Percentiles rank a stretch among this genome's conserved stretches.
These are phyloP conservation scores for Sinodicranocentrus sp. DNA, from an alignment of 2,888 invertebrate species.

Conservation along the genomic window DNA sequence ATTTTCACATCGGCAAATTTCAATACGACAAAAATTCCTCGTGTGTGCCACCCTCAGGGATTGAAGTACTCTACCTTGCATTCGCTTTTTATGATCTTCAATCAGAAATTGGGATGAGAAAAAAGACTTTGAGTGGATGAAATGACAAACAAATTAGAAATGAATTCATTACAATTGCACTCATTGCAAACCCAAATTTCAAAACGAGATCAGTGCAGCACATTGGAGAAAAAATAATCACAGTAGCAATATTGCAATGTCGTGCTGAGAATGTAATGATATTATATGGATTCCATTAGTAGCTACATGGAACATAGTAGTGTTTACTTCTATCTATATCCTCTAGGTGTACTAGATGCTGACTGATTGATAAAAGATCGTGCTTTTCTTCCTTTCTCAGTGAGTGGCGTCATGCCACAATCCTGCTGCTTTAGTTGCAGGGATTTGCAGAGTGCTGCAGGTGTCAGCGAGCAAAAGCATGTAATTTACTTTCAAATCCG, in stretches of 20 bases:
- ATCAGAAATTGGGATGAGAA: too few species aligned
- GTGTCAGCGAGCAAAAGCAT: conserved; percentile 3
- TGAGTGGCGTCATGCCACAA: not conserved
- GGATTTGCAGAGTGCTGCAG: conserved; percentile 3
- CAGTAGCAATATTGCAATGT: conserved; percentile 36
- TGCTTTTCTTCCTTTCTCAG: conserved; percentile 11
- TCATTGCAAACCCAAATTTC: conserved; percentile 15
- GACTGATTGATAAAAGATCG: not conserved
- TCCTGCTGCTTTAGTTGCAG: not conserved
- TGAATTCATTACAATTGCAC: conserved; percentile 4
- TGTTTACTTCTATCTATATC: too few species aligned
- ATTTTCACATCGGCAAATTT: conserved; percentile 5
- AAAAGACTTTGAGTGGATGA: not conserved
- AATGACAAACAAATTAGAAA: conserved; percentile 11
- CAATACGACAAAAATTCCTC: not conserved
- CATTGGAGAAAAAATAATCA: conserved; percentile 20
- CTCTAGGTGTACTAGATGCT: not conserved
- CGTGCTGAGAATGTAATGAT: conserved; percentile 58
- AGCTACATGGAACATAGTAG: not conserved
- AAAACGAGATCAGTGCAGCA: conserved; percentile 31
- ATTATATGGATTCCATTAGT: conserved; percentile 20
- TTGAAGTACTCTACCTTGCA: too few species aligned
- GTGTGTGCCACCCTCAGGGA: not conserved
- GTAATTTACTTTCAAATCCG: conserved; percentile 29
- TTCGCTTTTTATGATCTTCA: not conserved